Evolutionary conservation across 2,797 vertebrate genomes (phyloP), one percentile per base, ranked within the genome.

Genomic region (Sebastes variabilis): DNA sequence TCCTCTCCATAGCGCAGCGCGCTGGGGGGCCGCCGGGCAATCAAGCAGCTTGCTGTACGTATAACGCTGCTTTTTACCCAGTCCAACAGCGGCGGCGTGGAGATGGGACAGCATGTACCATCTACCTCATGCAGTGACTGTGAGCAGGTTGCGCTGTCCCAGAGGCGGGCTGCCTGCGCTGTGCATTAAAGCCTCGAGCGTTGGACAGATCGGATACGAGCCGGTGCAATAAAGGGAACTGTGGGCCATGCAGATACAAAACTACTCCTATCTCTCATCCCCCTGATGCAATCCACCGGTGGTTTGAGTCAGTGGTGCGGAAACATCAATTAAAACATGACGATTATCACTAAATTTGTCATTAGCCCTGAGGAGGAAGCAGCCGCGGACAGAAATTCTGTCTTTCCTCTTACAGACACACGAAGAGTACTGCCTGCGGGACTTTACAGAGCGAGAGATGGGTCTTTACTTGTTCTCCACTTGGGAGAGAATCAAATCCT

Each of bases 401-500:
- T 82, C 77, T 85, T 60, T 71, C 27, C 72, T 81, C 36, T 64
- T 32, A 62, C 60, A 84, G 77, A 85, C 82, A 66, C 81, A 77
- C 76, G 75, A 64, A 25, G 83, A 34, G 66, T 92, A 70, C 85
- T 79, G 92, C 94, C 95, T 90, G 76, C 64, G 86, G 94, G 91
- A 94, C 91, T 83, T 13, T 83, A 69, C 75, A 61, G n/a, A 86
- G 89, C 56, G 67, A 94, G 87, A 94, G 93, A 97, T 95, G 87
- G 87, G 96, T 92, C 94, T 96, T 95, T 96, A 96, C 96, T 95
- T 97, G 96, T 96, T 94, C 95, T 92, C 91, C 93, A 86, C 92
- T 91, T 86, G 93, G 93, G 92, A 97, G 94, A 94, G 95, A 96
- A 97, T 97, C 96, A 96, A 96, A 96, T 95, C 93, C 88, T 90